Evolutionary conservation across 2,888 invertebrate species (phyloP).

Genomic region (Papilio elwesi): DNA sequence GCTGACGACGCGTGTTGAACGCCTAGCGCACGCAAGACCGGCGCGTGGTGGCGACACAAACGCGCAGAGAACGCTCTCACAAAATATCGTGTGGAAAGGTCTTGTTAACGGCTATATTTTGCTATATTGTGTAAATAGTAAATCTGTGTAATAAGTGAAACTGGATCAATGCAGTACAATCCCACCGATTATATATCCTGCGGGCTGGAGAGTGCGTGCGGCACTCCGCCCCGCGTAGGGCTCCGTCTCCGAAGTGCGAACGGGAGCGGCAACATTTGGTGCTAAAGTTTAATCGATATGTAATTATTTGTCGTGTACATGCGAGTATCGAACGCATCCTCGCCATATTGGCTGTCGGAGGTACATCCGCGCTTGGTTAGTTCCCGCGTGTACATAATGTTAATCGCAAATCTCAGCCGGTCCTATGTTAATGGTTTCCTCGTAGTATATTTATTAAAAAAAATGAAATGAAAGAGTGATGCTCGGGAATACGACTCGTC

Average conservation of each 20-base stretch:
- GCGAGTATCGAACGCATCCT: background rate
- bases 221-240: too few relatives aligned
- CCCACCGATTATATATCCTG: conserved; percentile 16
- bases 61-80: too few relatives aligned
- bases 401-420: background rate
- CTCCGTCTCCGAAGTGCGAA: too few relatives aligned
- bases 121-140: conserved; percentile 18
- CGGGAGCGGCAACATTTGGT: conserved; percentile 21
- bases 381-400: background rate
- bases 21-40: too few relatives aligned
- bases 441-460: background rate
- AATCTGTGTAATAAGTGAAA: conserved; percentile 16
- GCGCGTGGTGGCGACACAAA: too few relatives aligned
- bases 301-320: conserved; percentile 4
- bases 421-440: background rate
- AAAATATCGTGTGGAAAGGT: too few relatives aligned
- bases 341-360: background rate
- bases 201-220: too few relatives aligned
- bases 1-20: too few relatives aligned
- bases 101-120: conserved; percentile 9
- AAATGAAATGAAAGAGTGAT: too few relatives aligned
- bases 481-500: too few relatives aligned
- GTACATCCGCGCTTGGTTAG: too few relatives aligned
- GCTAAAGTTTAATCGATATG: conserved; percentile 30
- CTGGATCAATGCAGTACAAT: conserved; percentile 12